These are phyloP conservation scores for cattle (Bos taurus) DNA, from an alignment of 2,113 vertebrate species.

Conservation along the genomic window DNA sequence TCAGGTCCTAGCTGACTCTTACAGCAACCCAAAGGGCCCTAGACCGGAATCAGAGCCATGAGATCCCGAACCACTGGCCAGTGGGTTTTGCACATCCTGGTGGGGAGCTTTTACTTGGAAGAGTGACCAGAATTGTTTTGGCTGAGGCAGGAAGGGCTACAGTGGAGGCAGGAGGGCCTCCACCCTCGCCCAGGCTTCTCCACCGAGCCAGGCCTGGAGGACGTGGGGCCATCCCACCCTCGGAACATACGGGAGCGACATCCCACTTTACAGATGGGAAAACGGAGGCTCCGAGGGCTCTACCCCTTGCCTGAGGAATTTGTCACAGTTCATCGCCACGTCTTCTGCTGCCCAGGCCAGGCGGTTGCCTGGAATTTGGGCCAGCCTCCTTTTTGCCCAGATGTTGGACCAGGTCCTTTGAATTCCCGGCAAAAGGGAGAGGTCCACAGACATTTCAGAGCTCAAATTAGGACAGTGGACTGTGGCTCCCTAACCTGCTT, in stretches of 20 bases:
- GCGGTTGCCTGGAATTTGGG: not conserved
- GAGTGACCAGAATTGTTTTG: not conserved
- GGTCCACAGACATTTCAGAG: not conserved
- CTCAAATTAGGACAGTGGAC: not conserved
- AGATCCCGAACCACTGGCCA: not conserved
- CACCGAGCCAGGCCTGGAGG: not conserved
- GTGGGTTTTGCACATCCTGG: not conserved
- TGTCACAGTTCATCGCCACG: rapidly evolving
- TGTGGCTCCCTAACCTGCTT: not conserved
- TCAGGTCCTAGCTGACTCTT: not conserved
- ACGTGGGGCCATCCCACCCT: not conserved
- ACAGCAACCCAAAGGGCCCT: not conserved
- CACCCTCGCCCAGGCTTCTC: not conserved
- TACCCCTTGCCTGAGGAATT: rapidly evolving
- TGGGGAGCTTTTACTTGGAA: not conserved
- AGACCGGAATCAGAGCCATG: not conserved
- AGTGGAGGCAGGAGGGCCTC: not conserved
- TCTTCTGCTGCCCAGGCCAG: rapidly evolving
- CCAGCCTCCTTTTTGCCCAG: not conserved
- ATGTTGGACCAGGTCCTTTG: not conserved
- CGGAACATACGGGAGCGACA: rapidly evolving
- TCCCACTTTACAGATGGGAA: not conserved
- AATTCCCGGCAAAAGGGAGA: conserved; percentile 23
- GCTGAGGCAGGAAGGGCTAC: not conserved
- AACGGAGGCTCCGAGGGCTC: not conserved